Evolutionary conservation across 1,140 invertebrate species (phyloP).

Genomic region (Drusus annulatus): DNA sequence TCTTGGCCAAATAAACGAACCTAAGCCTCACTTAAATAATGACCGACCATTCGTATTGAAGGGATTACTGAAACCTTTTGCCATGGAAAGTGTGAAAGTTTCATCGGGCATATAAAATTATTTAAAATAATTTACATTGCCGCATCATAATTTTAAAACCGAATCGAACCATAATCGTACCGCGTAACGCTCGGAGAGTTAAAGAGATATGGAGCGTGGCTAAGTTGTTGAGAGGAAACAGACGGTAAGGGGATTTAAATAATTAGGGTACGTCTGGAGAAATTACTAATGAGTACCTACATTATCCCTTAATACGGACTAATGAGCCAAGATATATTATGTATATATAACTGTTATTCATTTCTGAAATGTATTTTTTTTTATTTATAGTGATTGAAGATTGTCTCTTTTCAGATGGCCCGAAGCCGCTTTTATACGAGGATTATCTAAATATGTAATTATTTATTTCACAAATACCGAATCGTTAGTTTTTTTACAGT

Average conservation of each 20-base stretch:
- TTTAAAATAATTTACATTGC: conserved; percentile 17
- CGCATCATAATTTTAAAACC: background rate
- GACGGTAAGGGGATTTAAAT: conserved; percentile 51
- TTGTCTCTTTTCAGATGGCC: no score
- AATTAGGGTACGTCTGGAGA: conserved; percentile 54
- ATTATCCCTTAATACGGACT: no score
- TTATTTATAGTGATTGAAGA: no score
- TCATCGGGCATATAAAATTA: conserved; percentile 12
- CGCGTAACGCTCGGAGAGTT: conserved; percentile 4
- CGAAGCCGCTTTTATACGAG: no score
- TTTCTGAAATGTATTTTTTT: no score
- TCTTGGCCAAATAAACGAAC: background rate
- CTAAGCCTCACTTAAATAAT: conserved; percentile 21
- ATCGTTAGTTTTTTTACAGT: no score
- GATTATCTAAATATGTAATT: no score
- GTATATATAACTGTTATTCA: no score
- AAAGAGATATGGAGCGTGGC: no score
- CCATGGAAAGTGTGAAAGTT: no score
- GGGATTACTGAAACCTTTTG: conserved; percentile 33
- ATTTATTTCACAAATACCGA: no score
- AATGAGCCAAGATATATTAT: no score
- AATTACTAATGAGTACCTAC: conserved; percentile 41
- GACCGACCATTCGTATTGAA: conserved; percentile 32
- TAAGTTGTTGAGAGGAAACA: background rate
- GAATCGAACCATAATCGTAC: conserved; percentile 19